Base-by-base conservation (phyloP, 2,797 vertebrate species). In the Falco columbarius region DNA sequence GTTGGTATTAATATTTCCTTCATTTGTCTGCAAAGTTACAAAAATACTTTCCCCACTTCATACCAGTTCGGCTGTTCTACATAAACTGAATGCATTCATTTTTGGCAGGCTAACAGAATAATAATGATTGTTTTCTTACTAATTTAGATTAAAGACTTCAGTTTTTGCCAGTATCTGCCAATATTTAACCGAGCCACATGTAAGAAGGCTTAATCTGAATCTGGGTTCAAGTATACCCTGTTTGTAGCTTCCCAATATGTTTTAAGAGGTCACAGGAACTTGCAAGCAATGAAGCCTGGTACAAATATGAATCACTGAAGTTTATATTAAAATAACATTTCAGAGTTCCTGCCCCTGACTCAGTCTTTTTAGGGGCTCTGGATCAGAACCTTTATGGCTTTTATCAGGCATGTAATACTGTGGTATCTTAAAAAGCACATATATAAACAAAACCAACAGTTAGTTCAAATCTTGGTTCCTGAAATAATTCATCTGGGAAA, bases 161-260 rank as follows among this genome's bases (percentile, higher is more conserved):
- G 40, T 14, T 75, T 87, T 89, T 72, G n/a, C 12, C 10, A 8
- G 2, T 36, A 4, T 47, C 13, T 72, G 18, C 36, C 22, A 51
- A 5, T 59, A 44, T 46, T 70, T 71, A 17, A 12, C 16, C 36
- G 10, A 54, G 3, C 38, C 21, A n/a, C 3, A 8, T 1, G 5
- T 32, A 58, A 77, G 24, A 38, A 34, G 21, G n/a, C 4, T 22
- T 30, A n/a, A 66, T 77, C 54, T 46, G 55, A n/a, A 56, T 12
- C 51, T 58, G 23, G 2, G 4, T 42, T 70, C 17, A 18, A 21
- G 4, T 34, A 4, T 11, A 24, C 8, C 13, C 12, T 11, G 0
- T 42, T 46, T 77, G 30, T 34, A 44, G 5, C 30, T 91, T 84
- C 36, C 18, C 19, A 47, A 12, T 29, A 34, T 59, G 6, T 73